A percentile compares a stretch with the other conserved stretches of the same genome.
Evolutionary conservation across 2,113 vertebrate genomes (phyloP).

Genomic region (Macquaria australasica): DNA sequence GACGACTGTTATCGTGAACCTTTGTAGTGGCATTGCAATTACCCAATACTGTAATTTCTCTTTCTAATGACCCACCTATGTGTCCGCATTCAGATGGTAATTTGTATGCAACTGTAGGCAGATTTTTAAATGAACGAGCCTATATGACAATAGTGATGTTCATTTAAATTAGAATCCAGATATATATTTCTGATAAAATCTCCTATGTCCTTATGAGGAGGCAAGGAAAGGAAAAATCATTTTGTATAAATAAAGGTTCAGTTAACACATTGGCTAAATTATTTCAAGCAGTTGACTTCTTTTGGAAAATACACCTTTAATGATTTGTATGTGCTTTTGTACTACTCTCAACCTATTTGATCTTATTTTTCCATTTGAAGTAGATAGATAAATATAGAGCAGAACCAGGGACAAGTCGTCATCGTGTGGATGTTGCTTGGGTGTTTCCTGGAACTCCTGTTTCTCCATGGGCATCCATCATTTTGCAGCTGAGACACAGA

Average conservation of each 20-base stretch:
- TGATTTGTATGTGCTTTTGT: neutral
- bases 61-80: neutral
- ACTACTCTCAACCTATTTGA: fast-evolving
- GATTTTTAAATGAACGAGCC: neutral
- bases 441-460: slow-evolving; percentile 1
- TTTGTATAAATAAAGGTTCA: neutral
- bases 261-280: neutral
- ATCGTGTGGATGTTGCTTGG: neutral
- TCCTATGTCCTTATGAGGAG: neutral
- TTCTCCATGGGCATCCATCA: slow-evolving; percentile 17
- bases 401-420: neutral
- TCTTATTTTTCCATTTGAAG: neutral
- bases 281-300: neutral
- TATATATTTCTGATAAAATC: neutral
- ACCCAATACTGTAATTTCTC: neutral
- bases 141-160: neutral
- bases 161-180: neutral
- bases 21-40: slow-evolving; percentile 9
- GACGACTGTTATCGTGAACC: neutral
- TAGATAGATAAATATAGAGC: neutral
- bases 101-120: neutral
- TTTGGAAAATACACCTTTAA: neutral
- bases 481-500: slow-evolving; percentile 46
- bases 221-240: neutral
- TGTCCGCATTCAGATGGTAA: neutral